phyloP scores from a whole-genome alignment of 2,888 invertebrate species.

The Acanthopleura granulata region DNA sequence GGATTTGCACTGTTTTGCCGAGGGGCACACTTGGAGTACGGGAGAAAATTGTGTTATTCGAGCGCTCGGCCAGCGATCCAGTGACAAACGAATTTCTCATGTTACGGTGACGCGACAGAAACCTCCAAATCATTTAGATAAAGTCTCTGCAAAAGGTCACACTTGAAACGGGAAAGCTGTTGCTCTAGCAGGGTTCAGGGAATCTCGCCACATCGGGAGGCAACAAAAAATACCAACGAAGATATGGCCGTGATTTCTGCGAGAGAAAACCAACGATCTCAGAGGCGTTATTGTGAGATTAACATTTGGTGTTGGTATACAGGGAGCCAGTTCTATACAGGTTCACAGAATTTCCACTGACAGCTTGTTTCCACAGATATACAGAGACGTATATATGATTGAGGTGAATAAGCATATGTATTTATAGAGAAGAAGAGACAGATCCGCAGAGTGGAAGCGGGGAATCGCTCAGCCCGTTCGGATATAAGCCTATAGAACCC shows the following conservation, averaged over 20 bases:
- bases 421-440: no score
- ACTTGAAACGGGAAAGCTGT: constrained; percentile 14
- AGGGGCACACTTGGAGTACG: background rate
- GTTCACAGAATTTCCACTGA: no score
- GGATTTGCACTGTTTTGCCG: background rate
- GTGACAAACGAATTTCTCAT: constrained; percentile 9
- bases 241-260: background rate
- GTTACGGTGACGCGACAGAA: constrained; percentile 13
- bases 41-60: constrained; percentile 13
- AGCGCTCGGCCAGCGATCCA: background rate
- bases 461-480: no score
- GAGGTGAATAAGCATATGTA: no score
- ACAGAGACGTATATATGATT: no score
- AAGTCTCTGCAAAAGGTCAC: constrained; percentile 16
- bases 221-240: background rate
- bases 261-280: background rate
- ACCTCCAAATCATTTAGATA: constrained; percentile 18
- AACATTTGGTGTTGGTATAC: background rate
- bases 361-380: no score
- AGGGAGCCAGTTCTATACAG: background rate
- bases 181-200: background rate
- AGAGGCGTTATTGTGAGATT: background rate
- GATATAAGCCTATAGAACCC: no score
- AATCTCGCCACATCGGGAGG: constrained; percentile 6
- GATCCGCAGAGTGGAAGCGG: no score